Base-by-base conservation (phyloP, 1,140 invertebrate species). In the Rhagoletis zephyria region DNA sequence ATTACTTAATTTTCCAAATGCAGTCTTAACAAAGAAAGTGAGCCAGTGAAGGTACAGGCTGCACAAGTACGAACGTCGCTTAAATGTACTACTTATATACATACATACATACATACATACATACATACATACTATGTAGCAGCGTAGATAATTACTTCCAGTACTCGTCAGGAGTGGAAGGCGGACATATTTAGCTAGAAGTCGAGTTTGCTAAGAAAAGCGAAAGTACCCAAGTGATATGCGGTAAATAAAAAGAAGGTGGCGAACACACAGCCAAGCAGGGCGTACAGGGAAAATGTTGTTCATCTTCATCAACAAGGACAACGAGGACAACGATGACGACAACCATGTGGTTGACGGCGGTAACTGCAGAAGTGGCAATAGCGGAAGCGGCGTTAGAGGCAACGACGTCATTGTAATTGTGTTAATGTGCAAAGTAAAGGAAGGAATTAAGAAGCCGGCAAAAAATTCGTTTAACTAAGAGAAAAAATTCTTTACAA, bases 1-100 rank as follows among this genome's bases (percentile, higher is more conserved):
- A 74, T 74, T 74, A 74, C 67, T 74, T 74, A 74, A 74, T 74
- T 74, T 74, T 74, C 67, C 67, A 48, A 74, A 74, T 48, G 67
- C 14, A 45, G 5, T 10, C 16, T 6, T 14, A 42, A 48, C 45
- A 74, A 74, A 48, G 4, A 1, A 74, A 45, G 45, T 67, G 7
- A 67, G 12, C 51, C 51, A 42, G 64, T 67, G 19, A 67, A 30
- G n/a, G 64, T 19, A 65, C 6, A 70, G 14, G 40, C 67, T 74
- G 12, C 45, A 42, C 1, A 48, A 74, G 67, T 42, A 45, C 67
- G 40, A 74, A 16, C 10, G 67, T 74, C 9, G 67, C 67, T 74
- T 14, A 74, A 45, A 40, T 45, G 67, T 42, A 14, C 3, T 74
- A 14, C 3, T 74, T 1, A 40, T 42, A 42, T 16, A 14, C 1